These are phyloP conservation scores for Arctocebus calabarensis DNA, from an alignment of 2,797 vertebrate species.

Conservation along the genomic window DNA sequence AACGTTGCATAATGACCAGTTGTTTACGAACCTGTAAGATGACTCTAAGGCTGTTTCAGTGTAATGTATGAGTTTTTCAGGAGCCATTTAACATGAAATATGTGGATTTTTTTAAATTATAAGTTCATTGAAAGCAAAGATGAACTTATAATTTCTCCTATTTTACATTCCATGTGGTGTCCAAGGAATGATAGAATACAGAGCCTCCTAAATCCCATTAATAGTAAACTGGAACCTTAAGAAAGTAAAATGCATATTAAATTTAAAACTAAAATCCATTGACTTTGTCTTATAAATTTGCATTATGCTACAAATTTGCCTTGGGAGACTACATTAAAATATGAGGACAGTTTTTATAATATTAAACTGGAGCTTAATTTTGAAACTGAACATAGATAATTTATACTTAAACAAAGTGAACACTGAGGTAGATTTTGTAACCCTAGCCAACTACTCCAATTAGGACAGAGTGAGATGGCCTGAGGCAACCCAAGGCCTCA, in stretches of 20 bases:
- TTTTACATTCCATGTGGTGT: background rate
- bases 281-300: conserved; percentile 63
- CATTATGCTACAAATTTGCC: conserved; percentile 54
- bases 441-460: background rate
- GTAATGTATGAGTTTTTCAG: conserved; percentile 43
- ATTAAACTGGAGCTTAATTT: conserved; percentile 62
- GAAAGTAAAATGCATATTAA: conserved; percentile 56
- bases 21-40: conserved; percentile 14
- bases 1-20: conserved; percentile 31
- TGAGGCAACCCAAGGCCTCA: background rate
- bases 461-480: background rate
- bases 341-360: conserved; percentile 55
- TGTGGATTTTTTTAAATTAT: conserved; percentile 50
- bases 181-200: background rate
- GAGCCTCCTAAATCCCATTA: conserved; percentile 47
- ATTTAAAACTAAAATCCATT: conserved; percentile 39
- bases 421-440: background rate
- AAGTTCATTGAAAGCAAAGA: conserved; percentile 38
- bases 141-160: background rate
- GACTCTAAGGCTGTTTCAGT: background rate
- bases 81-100: conserved; percentile 23
- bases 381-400: conserved; percentile 40
- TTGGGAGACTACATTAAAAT: conserved; percentile 58
- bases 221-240: conserved; percentile 57
- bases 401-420: conserved; percentile 66